These are phyloP conservation scores for Hypomecis punctinalis DNA, from an alignment of 2,888 invertebrate genomes.

Conservation along the genomic window DNA sequence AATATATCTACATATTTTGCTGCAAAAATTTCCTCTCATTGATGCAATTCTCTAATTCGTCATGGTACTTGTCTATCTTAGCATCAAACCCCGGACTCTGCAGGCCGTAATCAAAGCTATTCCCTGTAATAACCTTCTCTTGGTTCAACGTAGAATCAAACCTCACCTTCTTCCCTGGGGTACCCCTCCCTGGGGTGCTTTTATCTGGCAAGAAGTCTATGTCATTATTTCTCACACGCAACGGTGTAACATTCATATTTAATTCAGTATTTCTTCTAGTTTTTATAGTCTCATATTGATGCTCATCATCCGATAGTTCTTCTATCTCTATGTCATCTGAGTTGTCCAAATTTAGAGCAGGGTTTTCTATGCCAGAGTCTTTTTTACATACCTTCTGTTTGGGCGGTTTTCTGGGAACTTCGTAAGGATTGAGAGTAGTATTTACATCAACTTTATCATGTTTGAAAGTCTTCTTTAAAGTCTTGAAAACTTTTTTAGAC, in stretches of 20 bases:
- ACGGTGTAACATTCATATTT: slow-evolving; percentile 77
- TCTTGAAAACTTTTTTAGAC: slow-evolving; percentile 77
- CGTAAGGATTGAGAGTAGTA: slow-evolving; percentile 73
- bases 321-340: slow-evolving; percentile 81
- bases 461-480: slow-evolving; percentile 77
- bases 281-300: slow-evolving; percentile 77
- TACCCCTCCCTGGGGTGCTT: slow-evolving; percentile 69
- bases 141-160: slow-evolving; percentile 80
- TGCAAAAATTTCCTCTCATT: slow-evolving; percentile 79
- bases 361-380: slow-evolving; percentile 78
- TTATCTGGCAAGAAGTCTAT: slow-evolving; percentile 63
- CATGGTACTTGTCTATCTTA: slow-evolving; percentile 80
- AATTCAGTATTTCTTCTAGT: slow-evolving; percentile 73
- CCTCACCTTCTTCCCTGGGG: slow-evolving; percentile 77
- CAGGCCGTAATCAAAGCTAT: slow-evolving; percentile 76
- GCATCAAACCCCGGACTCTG: slow-evolving; percentile 78
- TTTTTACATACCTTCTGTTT: slow-evolving; percentile 63
- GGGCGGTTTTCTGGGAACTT: slow-evolving; percentile 73
- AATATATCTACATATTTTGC: slow-evolving; percentile 69
- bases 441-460: slow-evolving; percentile 68
- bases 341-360: slow-evolving; percentile 72
- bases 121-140: slow-evolving; percentile 79
- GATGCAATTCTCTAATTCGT: slow-evolving; percentile 81
- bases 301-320: slow-evolving; percentile 66
- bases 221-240: slow-evolving; percentile 64